Evolutionary conservation across 2,113 vertebrate genomes (phyloP), one percentile per base, ranked within the genome.

Genomic region (Bucco capensis): DNA sequence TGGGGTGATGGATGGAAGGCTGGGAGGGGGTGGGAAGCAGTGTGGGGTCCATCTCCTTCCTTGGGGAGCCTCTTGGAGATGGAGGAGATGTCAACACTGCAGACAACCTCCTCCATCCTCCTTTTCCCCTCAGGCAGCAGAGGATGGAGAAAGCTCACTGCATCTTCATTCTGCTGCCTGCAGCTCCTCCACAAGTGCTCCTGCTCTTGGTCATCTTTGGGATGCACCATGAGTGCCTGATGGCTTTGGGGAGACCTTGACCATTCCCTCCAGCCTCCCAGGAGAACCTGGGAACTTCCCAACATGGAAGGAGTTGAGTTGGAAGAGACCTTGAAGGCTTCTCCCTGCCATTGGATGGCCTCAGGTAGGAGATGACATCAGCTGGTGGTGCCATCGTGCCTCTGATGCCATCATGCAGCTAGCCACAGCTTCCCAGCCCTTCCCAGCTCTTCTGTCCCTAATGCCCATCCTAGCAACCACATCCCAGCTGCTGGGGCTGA

Each of bases 11-110:
- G 73, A 8, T 9, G 46, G 73, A 58, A 46, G 57, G n/a, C 71
- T 64, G 72, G 17, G 28, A 16, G 13, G 16, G 6, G 4, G 24
- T 61, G 37, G 60, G 58, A 71, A 64, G 14, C 30, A 8, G 4
- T 1, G 38, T 27, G 2, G 33, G 15, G 9, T 44, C 50, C 1
- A 1, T 33, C 65, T 22, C 80, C 50, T 58, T 25, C 0, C 2
- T 35, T 24, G 64, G 22, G 69, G 6, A 3, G 4, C 17, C 0
- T 27, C 65, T 31, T 13, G 51, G 58, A 33, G 58, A 17, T 5
- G 8, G 72, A 49, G 65, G 65, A 28, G n/a, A 25, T 14, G 64
- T 8, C 9, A 19, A 33, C 1, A 8, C 44, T 1, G 19, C 79
- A 30, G n/a, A 6, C 22, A 16, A 22, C 30, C 16, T 10, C 38